Conservation (phyloP, 2,113 vertebrate genomes). For the Origma solitaria region DNA sequence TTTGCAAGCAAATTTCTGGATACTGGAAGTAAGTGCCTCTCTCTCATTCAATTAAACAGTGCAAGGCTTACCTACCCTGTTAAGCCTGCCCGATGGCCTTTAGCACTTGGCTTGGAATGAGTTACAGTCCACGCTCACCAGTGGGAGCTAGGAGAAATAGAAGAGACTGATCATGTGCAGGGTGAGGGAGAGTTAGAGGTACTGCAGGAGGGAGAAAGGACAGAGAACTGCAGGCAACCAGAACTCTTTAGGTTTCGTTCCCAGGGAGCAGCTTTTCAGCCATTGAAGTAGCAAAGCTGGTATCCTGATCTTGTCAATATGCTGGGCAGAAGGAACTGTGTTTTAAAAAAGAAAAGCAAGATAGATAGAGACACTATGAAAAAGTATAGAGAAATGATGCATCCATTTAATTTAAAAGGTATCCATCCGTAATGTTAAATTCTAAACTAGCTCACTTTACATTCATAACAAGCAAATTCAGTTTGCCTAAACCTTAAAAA, state of each 20-base stretch:
- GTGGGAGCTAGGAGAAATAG: background rate
- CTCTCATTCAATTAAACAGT: background rate
- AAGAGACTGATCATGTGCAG: rapidly evolving
- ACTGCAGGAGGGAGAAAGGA: background rate
- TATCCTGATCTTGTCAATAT: background rate
- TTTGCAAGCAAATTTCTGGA: background rate
- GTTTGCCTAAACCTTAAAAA: background rate
- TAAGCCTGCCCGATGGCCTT: background rate
- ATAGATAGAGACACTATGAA: background rate
- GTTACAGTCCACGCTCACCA: background rate
- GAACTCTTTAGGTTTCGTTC: background rate
- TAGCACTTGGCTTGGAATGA: background rate
- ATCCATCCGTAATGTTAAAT: background rate
- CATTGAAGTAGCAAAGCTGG: background rate
- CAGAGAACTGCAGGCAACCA: background rate
- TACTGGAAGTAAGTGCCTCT: background rate
- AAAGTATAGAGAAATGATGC: background rate
- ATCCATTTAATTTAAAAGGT: background rate
- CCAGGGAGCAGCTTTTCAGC: background rate
- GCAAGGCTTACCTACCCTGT: background rate
- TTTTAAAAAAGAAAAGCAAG: background rate
- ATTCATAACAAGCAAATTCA: background rate
- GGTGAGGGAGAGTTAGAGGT: background rate
- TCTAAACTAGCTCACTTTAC: background rate
- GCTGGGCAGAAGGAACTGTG: background rate